These are phyloP conservation scores for Pangasius macronema DNA, from an alignment of 2,797 vertebrate genomes.

Conservation along the genomic window DNA sequence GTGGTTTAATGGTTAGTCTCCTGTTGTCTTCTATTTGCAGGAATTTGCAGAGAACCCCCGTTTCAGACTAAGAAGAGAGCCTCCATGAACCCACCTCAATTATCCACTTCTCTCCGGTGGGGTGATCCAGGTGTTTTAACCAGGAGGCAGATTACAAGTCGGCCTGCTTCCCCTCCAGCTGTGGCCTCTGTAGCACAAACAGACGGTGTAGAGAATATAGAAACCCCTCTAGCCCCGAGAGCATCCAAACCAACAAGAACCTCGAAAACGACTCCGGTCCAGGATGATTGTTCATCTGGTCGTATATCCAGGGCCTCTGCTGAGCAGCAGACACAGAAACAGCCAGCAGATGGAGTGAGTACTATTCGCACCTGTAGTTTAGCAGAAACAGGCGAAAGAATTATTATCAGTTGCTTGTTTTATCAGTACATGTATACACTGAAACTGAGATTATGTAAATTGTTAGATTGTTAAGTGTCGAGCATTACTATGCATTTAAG, in stretches of 20 bases:
- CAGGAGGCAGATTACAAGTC: slow-evolving; percentile 11
- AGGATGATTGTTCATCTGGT: slow-evolving; percentile 40
- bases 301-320: slow-evolving; percentile 19
- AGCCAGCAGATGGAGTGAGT: slow-evolving; percentile 54
- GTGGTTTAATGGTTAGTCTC: not conserved
- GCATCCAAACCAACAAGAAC: slow-evolving; percentile 57
- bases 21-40: slow-evolving; percentile 55
- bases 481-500: not conserved
- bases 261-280: slow-evolving; percentile 51
- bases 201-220: slow-evolving; percentile 60
- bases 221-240: slow-evolving; percentile 64
- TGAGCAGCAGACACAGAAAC: slow-evolving; percentile 26
- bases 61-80: slow-evolving; percentile 83
- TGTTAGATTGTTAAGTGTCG: not conserved
- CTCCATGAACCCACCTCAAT: slow-evolving; percentile 72
- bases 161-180: slow-evolving; percentile 48
- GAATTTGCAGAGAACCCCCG: slow-evolving; percentile 79
- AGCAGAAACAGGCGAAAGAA: not conserved
- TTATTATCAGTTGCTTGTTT: slow-evolving; percentile 8
- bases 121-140: slow-evolving; percentile 13
- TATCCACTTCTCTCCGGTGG: slow-evolving; percentile 79
- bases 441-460: not conserved
- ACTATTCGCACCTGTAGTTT: not conserved
- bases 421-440: not conserved
- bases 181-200: slow-evolving; percentile 56